Evolutionary conservation across 2,113 vertebrate species (phyloP).

Genomic region (Columba janthina): DNA sequence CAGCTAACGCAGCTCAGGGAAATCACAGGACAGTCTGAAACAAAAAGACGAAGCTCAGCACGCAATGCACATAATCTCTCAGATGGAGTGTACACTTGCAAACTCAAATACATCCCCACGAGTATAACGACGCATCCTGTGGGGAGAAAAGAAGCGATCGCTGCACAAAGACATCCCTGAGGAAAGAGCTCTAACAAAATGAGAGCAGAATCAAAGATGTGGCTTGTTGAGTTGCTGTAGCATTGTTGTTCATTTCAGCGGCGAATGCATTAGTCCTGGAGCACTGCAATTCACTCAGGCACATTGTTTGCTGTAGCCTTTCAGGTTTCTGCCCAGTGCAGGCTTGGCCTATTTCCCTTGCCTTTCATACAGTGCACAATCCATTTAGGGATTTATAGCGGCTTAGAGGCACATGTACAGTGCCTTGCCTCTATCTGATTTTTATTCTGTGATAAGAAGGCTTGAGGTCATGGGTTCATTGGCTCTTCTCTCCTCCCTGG

Average conservation of each 20-base stretch:
- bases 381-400: conserved; percentile 69
- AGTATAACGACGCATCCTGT: rapidly evolving
- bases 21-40: not conserved
- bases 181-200: not conserved
- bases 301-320: conserved; percentile 35
- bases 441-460: conserved; percentile 57
- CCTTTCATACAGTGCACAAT: conserved; percentile 45
- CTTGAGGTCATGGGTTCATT: conserved; percentile 6
- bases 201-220: not conserved
- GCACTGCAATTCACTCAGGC: not conserved
- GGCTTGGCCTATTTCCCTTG: conserved; percentile 62
- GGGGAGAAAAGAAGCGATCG: not conserved
- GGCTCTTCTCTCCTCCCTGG: not conserved
- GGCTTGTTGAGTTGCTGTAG: not conserved
- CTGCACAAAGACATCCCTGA: not conserved
- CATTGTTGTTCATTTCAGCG: not conserved
- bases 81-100: not conserved
- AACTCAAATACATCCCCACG: not conserved
- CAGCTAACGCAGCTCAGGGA: not conserved
- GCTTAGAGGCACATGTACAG: conserved; percentile 54
- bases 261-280: not conserved
- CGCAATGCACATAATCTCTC: not conserved
- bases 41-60: conserved; percentile 28
- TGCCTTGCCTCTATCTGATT: conserved; percentile 55
- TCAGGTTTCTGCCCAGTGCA: conserved; percentile 8